Conservation (phyloP, 2,113 vertebrate genomes). For the Anguilla japonica region DNA sequence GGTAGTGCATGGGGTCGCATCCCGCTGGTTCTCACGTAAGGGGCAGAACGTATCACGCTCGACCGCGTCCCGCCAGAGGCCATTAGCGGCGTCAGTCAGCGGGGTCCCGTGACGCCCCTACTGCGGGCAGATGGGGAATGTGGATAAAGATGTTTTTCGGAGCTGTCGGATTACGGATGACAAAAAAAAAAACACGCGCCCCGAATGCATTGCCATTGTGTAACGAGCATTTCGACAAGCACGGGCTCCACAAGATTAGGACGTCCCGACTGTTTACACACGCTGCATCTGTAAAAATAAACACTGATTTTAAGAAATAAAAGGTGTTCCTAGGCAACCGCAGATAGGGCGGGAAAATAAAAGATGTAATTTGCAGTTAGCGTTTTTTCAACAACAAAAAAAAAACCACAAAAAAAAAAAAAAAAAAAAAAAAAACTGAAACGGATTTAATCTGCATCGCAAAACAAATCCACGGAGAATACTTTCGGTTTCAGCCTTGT, state of each 20-base stretch:
- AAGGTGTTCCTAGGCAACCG: not conserved
- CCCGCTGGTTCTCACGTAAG: constrained; percentile 30
- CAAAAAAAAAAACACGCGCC: constrained; percentile 42
- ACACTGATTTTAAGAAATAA: not conserved
- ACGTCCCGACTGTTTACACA: not conserved
- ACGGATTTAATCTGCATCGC: no score
- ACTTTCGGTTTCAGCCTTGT: not conserved
- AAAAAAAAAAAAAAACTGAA: no score
- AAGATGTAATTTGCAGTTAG: not conserved
- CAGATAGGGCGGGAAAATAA: not conserved
- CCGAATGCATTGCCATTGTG: constrained; percentile 24
- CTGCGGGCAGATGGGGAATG: constrained; percentile 54
- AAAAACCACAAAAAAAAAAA: not conserved
- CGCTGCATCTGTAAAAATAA: constrained; percentile 31
- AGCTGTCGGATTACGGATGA: constrained; percentile 43
- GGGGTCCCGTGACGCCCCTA: constrained; percentile 36
- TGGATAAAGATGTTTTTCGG: constrained; percentile 51
- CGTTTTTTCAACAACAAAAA: not conserved
- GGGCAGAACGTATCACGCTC: constrained; percentile 43
- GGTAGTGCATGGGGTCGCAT: not conserved
- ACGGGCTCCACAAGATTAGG: constrained; percentile 26
- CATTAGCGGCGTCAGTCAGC: constrained; percentile 20
- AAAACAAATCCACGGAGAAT: not conserved
- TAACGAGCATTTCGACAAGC: constrained; percentile 35
- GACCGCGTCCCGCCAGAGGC: constrained; percentile 30